Base-by-base conservation (phyloP, 1,140 invertebrate genomes). In the Macrotrachela quadricornifera region DNA sequence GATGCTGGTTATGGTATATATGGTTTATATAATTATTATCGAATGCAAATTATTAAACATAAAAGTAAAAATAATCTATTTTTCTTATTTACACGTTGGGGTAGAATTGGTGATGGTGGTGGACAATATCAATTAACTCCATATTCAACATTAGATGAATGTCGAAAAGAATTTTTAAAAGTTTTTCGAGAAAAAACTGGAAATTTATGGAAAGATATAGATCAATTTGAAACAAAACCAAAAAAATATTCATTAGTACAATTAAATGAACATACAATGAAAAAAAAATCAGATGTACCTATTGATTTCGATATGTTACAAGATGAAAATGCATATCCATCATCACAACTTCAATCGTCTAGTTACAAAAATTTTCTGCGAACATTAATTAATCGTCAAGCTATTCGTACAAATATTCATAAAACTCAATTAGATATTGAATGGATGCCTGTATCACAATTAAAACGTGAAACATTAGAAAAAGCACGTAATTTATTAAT, bases 21-120 rank as follows among this genome's bases (percentile, higher is more conserved):
- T 58, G 72, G 73, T 54, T 63, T 73, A 50, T 74, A 74, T 60
- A 75, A 74, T 61, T 76, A 73, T 60, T 76, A 75, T 56, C 72
- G 73, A 57, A 71, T 76, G 65, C 73, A 75, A 66, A 60, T 71
- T n/a, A 61, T 73, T 39, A 60, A 63, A 42, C 65, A 74, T 47
- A 64, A 66, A 45, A 65, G 62, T 8, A 72, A 71, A 54, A 72
- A 71, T 51, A 66, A 74, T 50, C 54, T 74, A 17, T 72, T 64
- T 57, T 58, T 75, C 17, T 57, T 76, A 37, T 74, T 75, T 58
- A 75, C 72, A 30, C 63, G 71, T 36, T 75, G 74, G 73, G 74
- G 74, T 15, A 56, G 73, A 41, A 71, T 75, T 51, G 74, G 73
- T 11, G 64, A 68, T 41, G 64, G 67, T 40, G 59, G 49, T 4